phyloP scores from a whole-genome alignment of 2,797 vertebrate genomes.

The Crenuchus spilurus region DNA sequence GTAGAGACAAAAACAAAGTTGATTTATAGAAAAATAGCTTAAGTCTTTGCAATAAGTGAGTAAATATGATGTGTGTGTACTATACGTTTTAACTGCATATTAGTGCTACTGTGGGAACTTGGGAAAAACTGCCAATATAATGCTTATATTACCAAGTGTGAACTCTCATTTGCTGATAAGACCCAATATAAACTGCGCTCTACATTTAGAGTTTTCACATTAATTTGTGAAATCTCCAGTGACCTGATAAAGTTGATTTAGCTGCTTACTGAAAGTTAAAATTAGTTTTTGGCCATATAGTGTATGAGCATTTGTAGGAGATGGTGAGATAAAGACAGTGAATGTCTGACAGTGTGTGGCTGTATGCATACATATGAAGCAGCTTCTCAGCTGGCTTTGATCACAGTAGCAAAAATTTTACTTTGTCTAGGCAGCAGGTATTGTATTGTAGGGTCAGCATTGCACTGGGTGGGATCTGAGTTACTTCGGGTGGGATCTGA shows the following conservation, averaged over 20 bases:
- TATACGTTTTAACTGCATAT: background rate
- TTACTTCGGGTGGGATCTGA: slow-evolving; percentile 4
- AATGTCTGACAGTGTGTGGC: slow-evolving; percentile 51
- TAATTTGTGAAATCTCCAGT: background rate
- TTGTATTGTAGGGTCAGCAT: slow-evolving; percentile 74
- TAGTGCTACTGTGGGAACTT: background rate
- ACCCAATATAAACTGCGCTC: too few species aligned
- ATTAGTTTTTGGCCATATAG: slow-evolving; percentile 14
- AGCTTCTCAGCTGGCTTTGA: slow-evolving; percentile 86
- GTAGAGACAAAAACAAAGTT: background rate
- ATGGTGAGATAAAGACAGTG: slow-evolving; percentile 31
- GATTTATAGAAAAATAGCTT: background rate
- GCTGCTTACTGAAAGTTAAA: background rate
- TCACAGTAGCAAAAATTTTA: slow-evolving; percentile 87
- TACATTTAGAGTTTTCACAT: background rate
- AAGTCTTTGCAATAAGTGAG: background rate
- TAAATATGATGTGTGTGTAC: background rate
- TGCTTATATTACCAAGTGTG: background rate
- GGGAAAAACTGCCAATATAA: background rate
- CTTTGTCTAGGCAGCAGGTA: slow-evolving; percentile 86
- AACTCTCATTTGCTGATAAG: too few species aligned
- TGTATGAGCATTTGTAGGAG: background rate
- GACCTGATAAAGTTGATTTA: slow-evolving; percentile 22
- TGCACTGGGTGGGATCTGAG: background rate
- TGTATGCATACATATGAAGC: slow-evolving; percentile 82